Conservation (phyloP, 2,113 vertebrate species). For the Theristicus caerulescens region DNA sequence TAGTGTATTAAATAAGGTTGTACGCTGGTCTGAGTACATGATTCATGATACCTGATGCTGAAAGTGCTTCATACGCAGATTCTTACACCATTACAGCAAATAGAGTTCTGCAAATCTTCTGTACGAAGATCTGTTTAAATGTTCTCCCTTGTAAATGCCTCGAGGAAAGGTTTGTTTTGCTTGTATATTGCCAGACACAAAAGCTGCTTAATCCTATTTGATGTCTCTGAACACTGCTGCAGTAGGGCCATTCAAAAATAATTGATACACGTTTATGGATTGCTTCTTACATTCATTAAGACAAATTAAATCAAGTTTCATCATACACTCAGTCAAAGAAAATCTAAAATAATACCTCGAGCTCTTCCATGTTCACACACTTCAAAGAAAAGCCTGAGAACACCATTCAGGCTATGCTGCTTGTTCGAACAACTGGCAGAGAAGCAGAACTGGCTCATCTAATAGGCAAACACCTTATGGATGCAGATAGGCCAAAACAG, state of each 20-base stretch:
- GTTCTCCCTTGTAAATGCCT: not conserved
- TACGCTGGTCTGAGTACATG: not conserved
- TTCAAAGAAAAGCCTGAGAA: not conserved
- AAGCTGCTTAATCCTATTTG: not conserved
- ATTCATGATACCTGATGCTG: not conserved
- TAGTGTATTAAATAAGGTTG: not conserved
- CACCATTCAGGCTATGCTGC: not conserved
- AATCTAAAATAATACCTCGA: not conserved
- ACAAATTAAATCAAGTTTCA: not conserved
- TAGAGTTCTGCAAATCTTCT: not conserved
- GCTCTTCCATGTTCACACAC: not conserved
- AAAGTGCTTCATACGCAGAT: not conserved
- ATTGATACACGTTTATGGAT: not conserved
- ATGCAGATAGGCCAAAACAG: not conserved
- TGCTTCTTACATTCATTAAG: not conserved
- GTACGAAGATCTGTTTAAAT: not conserved
- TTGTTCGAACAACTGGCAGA: not conserved
- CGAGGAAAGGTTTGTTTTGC: not conserved
- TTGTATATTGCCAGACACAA: not conserved
- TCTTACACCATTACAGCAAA: not conserved
- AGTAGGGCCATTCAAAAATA: not conserved
- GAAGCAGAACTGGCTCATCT: not conserved
- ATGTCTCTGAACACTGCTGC: not conserved
- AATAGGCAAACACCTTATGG: not conserved
- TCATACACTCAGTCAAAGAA: not conserved